These are phyloP conservation scores for Serranus cabrilla DNA, from an alignment of 2,797 vertebrate species.

Conservation along the genomic window DNA sequence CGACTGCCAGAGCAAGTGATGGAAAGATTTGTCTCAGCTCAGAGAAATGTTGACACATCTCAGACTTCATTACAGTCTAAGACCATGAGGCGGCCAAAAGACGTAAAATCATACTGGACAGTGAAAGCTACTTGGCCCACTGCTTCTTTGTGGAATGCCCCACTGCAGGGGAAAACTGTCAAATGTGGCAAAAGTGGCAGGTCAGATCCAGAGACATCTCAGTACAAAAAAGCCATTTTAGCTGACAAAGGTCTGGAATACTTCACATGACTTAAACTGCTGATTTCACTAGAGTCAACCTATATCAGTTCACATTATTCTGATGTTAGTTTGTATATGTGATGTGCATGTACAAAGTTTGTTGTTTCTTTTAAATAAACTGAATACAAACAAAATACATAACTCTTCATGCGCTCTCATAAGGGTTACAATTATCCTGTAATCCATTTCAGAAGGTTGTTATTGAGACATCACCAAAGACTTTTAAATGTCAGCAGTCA, in stretches of 20 bases:
- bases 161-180: slow-evolving; percentile 3
- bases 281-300: not conserved
- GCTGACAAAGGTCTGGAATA: not conserved
- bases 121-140: not conserved
- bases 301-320: not conserved
- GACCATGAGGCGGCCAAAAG: not conserved
- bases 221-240: not conserved
- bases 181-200: not conserved
- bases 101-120: not conserved
- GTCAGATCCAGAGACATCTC: not conserved
- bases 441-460: slow-evolving; percentile 9
- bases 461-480: slow-evolving; percentile 8
- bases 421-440: not conserved
- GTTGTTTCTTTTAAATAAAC: not conserved
- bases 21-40: not conserved
- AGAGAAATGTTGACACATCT: not conserved
- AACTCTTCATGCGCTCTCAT: not conserved
- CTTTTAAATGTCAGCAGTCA: slow-evolving; percentile 20
- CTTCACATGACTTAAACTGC: not conserved
- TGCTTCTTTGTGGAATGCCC: not conserved
- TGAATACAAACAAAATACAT: slow-evolving; percentile 2
- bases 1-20: not conserved
- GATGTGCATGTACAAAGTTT: too few species aligned
- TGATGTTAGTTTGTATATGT: not conserved
- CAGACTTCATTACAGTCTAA: not conserved